Evolutionary conservation across 2,888 invertebrate genomes (phyloP), one percentile per base, ranked within the genome.

Genomic region (Pristionchus entomophagus): DNA sequence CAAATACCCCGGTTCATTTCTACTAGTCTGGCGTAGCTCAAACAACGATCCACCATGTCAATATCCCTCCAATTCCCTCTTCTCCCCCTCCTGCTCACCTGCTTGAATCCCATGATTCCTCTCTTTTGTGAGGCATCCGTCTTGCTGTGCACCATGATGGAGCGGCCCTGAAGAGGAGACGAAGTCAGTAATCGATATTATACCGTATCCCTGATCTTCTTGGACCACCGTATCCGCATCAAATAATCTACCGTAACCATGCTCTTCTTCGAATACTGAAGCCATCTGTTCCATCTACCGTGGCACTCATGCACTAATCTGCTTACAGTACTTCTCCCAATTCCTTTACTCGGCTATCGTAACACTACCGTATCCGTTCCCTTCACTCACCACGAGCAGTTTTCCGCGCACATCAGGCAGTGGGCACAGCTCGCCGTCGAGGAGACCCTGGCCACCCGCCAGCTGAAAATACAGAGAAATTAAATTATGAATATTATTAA

Each of bases 381-480:
- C 19, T 26, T 59, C 59, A 59, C 65, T 49, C 17, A 88, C 84
- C 84, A 56, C 53, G 22, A 84, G 84, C 5, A 84, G 84, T n/a
- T 56, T 56, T 12, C 84, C 84, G 26, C 73, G n/a, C 17, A 38
- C 73, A 22, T 56, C 29, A 10, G 84, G 84, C 89, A 89, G 88
- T 51, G 89, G 89, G 80, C 88, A 89, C 3, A 87, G 85, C 29
- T 88, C 38, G 0, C 88, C 86, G 35, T 89, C 89, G 45, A 92
- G 87, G 22, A 91, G 87, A 12, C 91, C 91, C 12, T 86, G 86
- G 10, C 93, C 93, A 14, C 92, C 92, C 0, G 89, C 87, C n/a
- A 93, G 87, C 65, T n/a, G n/a, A n/a, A n/a, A n/a, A n/a, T n/a
- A n/a, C n/a, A n/a, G n/a, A n/a, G n/a, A n/a, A n/a, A n/a, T n/a